A percentile compares a stretch with the other conserved stretches of the same genome.
These are phyloP conservation scores for Drosophila bipectinata DNA, from an alignment of 1,140 invertebrate genomes.

Conservation along the genomic window DNA sequence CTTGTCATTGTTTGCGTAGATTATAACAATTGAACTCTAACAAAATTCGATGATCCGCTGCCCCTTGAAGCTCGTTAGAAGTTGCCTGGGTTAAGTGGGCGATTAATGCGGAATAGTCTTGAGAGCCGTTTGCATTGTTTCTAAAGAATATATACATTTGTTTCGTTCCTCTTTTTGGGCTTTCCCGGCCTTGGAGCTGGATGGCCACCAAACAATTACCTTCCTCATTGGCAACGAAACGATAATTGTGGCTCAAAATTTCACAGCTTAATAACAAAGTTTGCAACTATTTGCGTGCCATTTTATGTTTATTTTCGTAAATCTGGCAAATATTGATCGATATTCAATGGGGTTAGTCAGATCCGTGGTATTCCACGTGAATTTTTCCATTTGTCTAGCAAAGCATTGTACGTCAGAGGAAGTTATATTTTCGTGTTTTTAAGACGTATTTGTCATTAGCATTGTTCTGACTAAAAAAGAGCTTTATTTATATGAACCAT, in stretches of 20 bases:
- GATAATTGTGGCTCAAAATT: conserved; percentile 43
- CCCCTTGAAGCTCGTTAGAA: conserved; percentile 27
- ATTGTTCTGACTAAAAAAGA: not conserved
- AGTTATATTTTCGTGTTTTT: not conserved
- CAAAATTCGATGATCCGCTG: conserved; percentile 8
- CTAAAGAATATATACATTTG: not conserved
- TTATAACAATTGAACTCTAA: conserved; percentile 13
- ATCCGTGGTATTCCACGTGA: conserved; percentile 39
- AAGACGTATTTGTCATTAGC: not conserved
- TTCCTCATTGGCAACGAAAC: conserved; percentile 22
- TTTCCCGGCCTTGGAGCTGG: conserved; percentile 23
- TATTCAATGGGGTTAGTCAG: conserved; percentile 26
- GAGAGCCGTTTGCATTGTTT: not conserved
- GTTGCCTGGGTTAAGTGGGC: conserved; percentile 38
- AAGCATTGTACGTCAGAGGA: not conserved
- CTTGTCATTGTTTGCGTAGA: conserved; percentile 7
- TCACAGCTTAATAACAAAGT: conserved; percentile 36
- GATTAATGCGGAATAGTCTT: conserved; percentile 32
- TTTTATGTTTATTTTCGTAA: conserved; percentile 22
- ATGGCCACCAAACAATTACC: not conserved
- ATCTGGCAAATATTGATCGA: conserved; percentile 34
- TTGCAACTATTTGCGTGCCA: conserved; percentile 16
- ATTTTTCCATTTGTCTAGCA: conserved; percentile 6
- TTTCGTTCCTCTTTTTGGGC: conserved; percentile 4
- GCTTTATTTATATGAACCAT: too few relatives aligned